A percentile compares a stretch with the other conserved stretches of the same genome.
Evolutionary conservation across 1,140 invertebrate species (phyloP).

Genomic region (Eumeta japonica): DNA sequence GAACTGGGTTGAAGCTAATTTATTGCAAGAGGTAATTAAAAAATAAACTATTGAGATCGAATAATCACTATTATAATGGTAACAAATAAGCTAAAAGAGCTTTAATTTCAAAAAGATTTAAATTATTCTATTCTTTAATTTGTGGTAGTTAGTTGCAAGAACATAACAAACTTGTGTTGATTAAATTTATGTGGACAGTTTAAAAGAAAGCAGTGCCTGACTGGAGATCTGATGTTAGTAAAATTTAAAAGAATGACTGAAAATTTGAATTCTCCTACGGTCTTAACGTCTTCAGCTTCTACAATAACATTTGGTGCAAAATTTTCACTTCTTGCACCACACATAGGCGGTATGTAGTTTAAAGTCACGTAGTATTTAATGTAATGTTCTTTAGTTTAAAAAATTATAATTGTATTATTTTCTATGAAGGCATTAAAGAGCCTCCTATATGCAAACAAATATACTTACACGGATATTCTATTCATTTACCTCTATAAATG

Average conservation of each 20-base stretch:
- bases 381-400: too few species aligned
- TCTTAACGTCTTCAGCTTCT: conserved; percentile 37
- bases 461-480: not conserved
- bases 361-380: too few species aligned
- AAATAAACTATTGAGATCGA: not conserved
- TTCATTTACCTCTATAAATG: not conserved
- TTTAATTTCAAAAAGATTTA: too few species aligned
- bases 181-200: too few species aligned
- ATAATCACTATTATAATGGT: too few species aligned
- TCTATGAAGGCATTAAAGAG: too few species aligned
- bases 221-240: conserved; percentile 39
- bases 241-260: conserved; percentile 40
- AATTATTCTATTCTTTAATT: too few species aligned
- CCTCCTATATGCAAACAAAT: not conserved
- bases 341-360: conserved; percentile 34
- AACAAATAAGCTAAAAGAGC: too few species aligned
- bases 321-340: conserved; percentile 34
- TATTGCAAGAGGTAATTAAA: conserved; percentile 37
- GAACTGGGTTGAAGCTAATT: conserved; percentile 45
- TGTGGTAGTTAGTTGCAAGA: too few species aligned
- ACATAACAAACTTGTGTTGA: too few species aligned
- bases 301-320: conserved; percentile 35
- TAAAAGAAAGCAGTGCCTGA: conserved; percentile 34
- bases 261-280: conserved; percentile 33
- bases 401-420: too few species aligned